Evolutionary conservation across 2,888 invertebrate genomes (phyloP).

Genomic region (Acrobasis repandana): DNA sequence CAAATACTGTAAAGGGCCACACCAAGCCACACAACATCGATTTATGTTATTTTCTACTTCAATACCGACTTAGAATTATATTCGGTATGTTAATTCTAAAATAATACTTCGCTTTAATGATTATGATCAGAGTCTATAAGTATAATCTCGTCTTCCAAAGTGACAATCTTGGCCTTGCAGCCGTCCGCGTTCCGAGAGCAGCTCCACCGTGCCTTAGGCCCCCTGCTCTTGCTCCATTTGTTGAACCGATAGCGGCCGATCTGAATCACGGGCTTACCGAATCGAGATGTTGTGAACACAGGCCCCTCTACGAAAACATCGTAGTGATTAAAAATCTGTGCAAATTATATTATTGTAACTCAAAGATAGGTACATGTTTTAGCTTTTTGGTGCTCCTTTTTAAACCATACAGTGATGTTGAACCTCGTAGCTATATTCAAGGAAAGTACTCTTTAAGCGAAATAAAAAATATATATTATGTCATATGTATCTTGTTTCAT

Average conservation of each 20-base stretch:
- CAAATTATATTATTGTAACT: not conserved
- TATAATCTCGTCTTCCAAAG: conserved; percentile 15
- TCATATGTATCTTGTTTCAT: too few species aligned
- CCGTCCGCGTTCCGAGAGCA: conserved; percentile 28
- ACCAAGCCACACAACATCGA: too few species aligned
- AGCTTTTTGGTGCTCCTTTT: too few species aligned
- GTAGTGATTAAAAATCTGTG: too few species aligned
- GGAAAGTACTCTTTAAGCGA: too few species aligned
- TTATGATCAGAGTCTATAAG: not conserved
- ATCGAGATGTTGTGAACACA: not conserved
- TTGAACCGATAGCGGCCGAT: not conserved
- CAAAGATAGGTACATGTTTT: not conserved
- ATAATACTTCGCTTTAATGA: not conserved
- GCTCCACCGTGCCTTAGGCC: conserved; percentile 33
- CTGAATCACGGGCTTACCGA: not conserved
- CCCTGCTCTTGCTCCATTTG: conserved; percentile 31
- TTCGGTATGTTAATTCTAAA: too few species aligned
- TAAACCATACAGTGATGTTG: too few species aligned
- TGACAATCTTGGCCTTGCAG: conserved; percentile 31
- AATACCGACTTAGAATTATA: too few species aligned
- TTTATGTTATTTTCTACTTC: too few species aligned
- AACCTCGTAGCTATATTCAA: too few species aligned
- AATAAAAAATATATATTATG: too few species aligned
- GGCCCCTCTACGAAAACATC: not conserved
- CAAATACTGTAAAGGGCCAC: too few species aligned